Base-by-base conservation (phyloP, 2,113 vertebrate genomes). In the Myrmecophaga tridactyla region DNA sequence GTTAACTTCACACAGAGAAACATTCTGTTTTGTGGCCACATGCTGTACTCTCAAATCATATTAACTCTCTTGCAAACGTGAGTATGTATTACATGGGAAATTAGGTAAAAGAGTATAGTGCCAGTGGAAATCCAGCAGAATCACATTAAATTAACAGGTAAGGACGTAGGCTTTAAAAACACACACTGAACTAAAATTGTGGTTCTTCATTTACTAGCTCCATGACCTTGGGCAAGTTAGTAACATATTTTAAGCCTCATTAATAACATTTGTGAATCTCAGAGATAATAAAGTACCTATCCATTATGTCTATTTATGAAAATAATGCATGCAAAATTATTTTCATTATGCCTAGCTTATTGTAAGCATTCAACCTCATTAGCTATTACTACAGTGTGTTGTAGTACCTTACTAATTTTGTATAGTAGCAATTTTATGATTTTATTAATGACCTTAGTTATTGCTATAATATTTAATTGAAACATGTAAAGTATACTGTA, bases 21-120 rank as follows among this genome's bases (percentile, higher is more conserved):
- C 60, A 92, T 82, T 96, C 65, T 96, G 77, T 92, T 83, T 72
- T 86, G 70, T 83, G 75, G 36, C 23, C 58, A 86, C 41, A 84
- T 82, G 15, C 31, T 70, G 46, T 62, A 88, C 29, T 90, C 82
- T 94, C 86, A 93, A 86, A 95, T 86, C 69, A 43, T 51, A 91
- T 86, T 65, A 90, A 76, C n/a, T 73, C 51, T 85, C 43, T 11
- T 76, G 11, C 2, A 92, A 83, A 86, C 75, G 65, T 62, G 51
- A 65, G n/a, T 29, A 48, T 76, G 20, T 90, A 53, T 63, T 83
- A 70, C 20, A 13, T 72, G 27, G 73, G 27, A 67, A 23, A 87
- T 60, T 93, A 91, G 41, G 82, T 93, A 83, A 77, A 77, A 83
- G 25, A 27, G 1, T 78, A 31, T 41, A 29, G 81, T 92, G 34